phyloP scores from a whole-genome alignment of 2,113 vertebrate genomes.

The Gymnobelideus leadbeateri region DNA sequence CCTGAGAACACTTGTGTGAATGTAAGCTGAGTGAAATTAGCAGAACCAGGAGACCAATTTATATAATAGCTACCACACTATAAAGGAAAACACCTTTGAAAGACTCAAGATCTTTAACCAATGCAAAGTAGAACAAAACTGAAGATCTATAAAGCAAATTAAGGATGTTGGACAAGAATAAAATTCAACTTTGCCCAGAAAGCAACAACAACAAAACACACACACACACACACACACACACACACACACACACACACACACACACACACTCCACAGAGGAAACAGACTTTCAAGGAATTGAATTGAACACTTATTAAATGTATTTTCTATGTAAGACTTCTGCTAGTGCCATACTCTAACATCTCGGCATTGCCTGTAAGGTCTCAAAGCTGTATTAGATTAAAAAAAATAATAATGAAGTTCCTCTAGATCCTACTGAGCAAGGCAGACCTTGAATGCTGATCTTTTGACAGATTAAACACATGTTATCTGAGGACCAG shows the following conservation, averaged over 20 bases:
- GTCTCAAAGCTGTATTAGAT: not conserved
- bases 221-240: not conserved
- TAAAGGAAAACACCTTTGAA: too few relatives aligned
- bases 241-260: not conserved
- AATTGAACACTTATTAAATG: not conserved
- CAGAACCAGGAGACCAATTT: not conserved
- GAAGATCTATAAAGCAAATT: not conserved
- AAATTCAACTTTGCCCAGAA: not conserved
- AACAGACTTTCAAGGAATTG: not conserved
- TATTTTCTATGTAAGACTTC: not conserved
- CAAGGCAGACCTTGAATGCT: not conserved
- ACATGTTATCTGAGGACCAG: not conserved
- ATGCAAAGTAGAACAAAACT: not conserved
- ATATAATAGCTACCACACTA: not conserved
- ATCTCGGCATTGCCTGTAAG: not conserved
- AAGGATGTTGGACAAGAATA: not conserved
- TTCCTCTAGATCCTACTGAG: not conserved
- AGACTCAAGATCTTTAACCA: not conserved
- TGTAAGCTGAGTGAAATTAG: not conserved
- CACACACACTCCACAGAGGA: not conserved
- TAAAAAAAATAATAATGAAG: not conserved
- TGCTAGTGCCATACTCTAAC: not conserved
- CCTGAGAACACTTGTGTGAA: not conserved
- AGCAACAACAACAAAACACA: not conserved
- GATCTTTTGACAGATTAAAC: not conserved